Conservation (phyloP, 2,113 vertebrate genomes). For the Oreamnos americanus region DNA sequence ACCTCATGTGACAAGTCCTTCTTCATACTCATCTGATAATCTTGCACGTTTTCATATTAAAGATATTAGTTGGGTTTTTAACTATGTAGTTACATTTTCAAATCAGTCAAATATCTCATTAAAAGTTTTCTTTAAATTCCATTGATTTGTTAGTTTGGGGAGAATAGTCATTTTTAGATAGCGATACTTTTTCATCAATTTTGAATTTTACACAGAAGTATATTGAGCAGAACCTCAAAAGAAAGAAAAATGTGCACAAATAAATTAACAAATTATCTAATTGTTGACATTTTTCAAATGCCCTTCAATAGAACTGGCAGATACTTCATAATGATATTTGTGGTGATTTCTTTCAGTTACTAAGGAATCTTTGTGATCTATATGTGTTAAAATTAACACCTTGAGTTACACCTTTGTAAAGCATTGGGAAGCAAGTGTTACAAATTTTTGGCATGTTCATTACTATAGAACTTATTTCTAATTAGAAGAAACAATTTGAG, state of each 20-base stretch:
- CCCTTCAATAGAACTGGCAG: not conserved
- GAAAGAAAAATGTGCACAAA: not conserved
- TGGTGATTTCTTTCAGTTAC: not conserved
- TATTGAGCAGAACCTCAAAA: not conserved
- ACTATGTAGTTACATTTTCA: not conserved
- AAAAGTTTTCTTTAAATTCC: not conserved
- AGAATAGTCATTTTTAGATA: not conserved
- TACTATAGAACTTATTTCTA: not conserved
- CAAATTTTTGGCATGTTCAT: not conserved
- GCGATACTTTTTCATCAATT: not conserved
- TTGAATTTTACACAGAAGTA: not conserved
- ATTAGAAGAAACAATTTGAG: not conserved
- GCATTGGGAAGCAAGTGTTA: not conserved
- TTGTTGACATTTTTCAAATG: not conserved
- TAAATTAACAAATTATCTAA: not conserved
- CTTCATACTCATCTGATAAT: not conserved
- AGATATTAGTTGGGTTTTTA: not conserved
- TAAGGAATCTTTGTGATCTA: not conserved
- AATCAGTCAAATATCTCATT: not conserved
- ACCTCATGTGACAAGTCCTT: not conserved
- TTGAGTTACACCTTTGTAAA: not conserved
- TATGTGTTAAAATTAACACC: not conserved
- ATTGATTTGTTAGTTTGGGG: not conserved
- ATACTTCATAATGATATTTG: not conserved
- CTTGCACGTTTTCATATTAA: not conserved